These are phyloP conservation scores for Elysia crispata DNA, from an alignment of 2,888 invertebrate species.

Conservation along the genomic window DNA sequence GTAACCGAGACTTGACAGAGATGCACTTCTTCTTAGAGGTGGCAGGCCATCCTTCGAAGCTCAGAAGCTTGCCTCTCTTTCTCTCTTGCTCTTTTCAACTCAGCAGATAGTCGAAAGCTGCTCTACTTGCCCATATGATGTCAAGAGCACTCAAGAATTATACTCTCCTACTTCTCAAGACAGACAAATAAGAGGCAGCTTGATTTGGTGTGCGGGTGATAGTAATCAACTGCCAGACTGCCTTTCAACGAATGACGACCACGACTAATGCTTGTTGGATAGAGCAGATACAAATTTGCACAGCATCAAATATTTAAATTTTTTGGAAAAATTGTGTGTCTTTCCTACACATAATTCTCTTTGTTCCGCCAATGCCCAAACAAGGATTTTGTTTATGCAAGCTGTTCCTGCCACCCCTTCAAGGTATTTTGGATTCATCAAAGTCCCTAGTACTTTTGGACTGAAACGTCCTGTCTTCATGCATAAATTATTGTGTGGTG, in stretches of 20 bases:
- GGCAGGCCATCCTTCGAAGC: background rate
- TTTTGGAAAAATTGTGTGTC: too few species aligned
- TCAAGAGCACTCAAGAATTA: too few species aligned
- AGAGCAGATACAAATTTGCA: background rate
- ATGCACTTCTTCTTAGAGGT: background rate
- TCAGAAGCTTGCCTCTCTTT: background rate
- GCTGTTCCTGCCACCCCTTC: too few species aligned
- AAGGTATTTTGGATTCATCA: too few species aligned
- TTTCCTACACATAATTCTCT: too few species aligned
- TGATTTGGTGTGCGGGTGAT: background rate
- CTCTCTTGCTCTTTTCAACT: background rate
- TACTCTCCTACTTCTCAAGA: too few species aligned
- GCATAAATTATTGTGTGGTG: too few species aligned
- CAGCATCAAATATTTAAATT: background rate
- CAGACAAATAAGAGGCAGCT: background rate
- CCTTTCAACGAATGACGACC: background rate
- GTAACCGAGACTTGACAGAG: constrained; percentile 11
- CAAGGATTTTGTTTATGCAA: too few species aligned
- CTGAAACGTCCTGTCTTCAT: too few species aligned
- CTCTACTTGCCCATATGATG: background rate
- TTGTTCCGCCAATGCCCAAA: too few species aligned
- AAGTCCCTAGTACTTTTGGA: too few species aligned
- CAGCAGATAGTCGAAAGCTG: background rate
- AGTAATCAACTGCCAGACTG: background rate
- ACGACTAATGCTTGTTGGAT: background rate